Conservation (phyloP, 2,888 invertebrate species). For the Ctena decussata region DNA sequence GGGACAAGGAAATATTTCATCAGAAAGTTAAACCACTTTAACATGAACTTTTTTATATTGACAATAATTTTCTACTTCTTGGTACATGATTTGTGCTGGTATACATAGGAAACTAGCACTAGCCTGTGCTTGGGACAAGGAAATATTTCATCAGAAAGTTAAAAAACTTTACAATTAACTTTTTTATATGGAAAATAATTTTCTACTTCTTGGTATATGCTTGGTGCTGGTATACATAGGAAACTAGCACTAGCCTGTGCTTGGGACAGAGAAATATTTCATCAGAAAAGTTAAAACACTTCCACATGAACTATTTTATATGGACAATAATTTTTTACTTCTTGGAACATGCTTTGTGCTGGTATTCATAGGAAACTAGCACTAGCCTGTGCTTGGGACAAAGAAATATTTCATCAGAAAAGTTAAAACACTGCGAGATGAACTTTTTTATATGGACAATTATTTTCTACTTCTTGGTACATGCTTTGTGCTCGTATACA, state of each 20-base stretch:
- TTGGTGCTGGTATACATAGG: conserved; percentile 1
- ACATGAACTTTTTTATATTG: neutral
- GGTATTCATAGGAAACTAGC: neutral
- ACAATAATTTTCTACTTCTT: neutral
- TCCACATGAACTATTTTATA: neutral
- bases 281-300: neutral
- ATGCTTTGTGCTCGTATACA: neutral
- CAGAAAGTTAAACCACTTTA: neutral
- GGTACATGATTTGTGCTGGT: neutral
- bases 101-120: conserved; percentile 20
- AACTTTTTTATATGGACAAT: too few species aligned
- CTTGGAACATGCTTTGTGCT: neutral
- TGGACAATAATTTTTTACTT: neutral
- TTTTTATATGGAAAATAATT: neutral
- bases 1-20: neutral
- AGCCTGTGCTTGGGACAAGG: conserved; percentile 28
- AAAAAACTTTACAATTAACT: too few species aligned
- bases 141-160: too few species aligned
- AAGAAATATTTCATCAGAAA: neutral
- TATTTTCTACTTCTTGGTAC: neutral
- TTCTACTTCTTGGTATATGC: conserved; percentile 22
- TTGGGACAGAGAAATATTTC: neutral
- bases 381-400: conserved; percentile 22
- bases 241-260: conserved; percentile 25
- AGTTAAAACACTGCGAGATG: neutral